These are phyloP conservation scores for Automeris io DNA, from an alignment of 2,888 invertebrate species.

Conservation along the genomic window DNA sequence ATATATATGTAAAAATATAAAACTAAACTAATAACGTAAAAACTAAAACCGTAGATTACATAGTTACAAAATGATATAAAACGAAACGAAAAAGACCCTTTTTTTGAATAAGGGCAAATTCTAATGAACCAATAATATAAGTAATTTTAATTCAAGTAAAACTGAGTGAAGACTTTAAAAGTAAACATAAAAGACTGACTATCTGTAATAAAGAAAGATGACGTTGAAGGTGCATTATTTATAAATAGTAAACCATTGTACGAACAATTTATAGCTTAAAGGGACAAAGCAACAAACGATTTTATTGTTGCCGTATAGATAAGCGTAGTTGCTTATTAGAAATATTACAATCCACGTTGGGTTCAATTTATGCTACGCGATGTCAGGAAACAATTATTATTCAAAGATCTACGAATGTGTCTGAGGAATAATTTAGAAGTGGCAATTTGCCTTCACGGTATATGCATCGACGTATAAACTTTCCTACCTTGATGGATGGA, in stretches of 20 bases:
- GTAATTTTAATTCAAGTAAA: too few relatives aligned
- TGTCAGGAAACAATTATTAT: conserved; percentile 50
- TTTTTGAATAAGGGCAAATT: too few relatives aligned
- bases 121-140: too few relatives aligned
- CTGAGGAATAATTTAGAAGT: conserved; percentile 45
- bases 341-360: conserved; percentile 41
- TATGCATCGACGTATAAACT: conserved; percentile 40
- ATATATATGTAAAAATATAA: too few relatives aligned
- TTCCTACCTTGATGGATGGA: conserved; percentile 25
- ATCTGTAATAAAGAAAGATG: conserved; percentile 17
- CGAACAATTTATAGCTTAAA: conserved; percentile 36
- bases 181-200: too few relatives aligned
- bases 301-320: conserved; percentile 44
- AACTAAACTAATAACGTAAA: too few relatives aligned
- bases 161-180: too few relatives aligned
- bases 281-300: conserved; percentile 49
- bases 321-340: conserved; percentile 42
- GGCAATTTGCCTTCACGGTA: conserved; percentile 32
- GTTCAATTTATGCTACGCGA: conserved; percentile 51
- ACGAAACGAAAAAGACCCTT: too few relatives aligned
- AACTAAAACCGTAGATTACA: too few relatives aligned
- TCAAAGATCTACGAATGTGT: conserved; percentile 27
- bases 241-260: conserved; percentile 25
- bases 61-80: too few relatives aligned
- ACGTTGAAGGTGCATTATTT: conserved; percentile 12